Evolutionary conservation across 2,797 vertebrate species (phyloP).

Genomic region (Poeciliopsis turneri): DNA sequence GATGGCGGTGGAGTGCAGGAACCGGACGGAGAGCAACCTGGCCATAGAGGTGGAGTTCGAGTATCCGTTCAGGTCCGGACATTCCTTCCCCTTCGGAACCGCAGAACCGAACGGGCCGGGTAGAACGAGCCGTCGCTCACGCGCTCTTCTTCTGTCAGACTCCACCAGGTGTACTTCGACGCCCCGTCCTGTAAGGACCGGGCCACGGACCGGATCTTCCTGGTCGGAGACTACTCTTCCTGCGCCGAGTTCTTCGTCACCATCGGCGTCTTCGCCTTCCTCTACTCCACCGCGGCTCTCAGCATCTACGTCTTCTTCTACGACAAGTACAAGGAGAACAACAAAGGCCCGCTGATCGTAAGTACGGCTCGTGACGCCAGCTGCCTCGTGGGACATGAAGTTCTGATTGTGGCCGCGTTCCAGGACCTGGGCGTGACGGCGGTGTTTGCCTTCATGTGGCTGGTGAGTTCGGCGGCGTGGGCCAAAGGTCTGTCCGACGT

Average conservation of each 20-base stretch:
- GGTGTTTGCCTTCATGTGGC: constrained; percentile 90
- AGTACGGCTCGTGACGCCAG: constrained; percentile 47
- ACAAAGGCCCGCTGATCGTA: constrained; percentile 88
- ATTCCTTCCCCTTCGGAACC: background rate
- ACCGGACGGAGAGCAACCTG: constrained; percentile 82
- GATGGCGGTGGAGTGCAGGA: constrained; percentile 86
- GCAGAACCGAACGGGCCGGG: background rate
- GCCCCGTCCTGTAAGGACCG: constrained; percentile 79
- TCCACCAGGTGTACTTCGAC: constrained; percentile 88
- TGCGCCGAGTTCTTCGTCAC: constrained; percentile 92
- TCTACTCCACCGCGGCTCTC: constrained; percentile 86
- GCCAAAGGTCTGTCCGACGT: constrained; percentile 89
- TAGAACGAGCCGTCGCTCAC: background rate
- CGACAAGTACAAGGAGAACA: constrained; percentile 90
- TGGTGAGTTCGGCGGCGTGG: constrained; percentile 90
- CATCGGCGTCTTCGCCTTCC: constrained; percentile 89
- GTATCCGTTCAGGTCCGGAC: constrained; percentile 81
- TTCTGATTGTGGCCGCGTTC: background rate
- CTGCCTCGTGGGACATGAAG: background rate
- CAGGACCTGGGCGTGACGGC: constrained; percentile 88
- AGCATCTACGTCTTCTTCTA: constrained; percentile 86
- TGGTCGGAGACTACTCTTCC: constrained; percentile 88
- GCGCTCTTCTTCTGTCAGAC: constrained; percentile 70
- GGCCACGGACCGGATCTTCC: constrained; percentile 73
- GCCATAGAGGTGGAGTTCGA: constrained; percentile 86